phyloP scores from a whole-genome alignment of 1,140 invertebrate species.

The Pemphigus obesinymphae region DNA sequence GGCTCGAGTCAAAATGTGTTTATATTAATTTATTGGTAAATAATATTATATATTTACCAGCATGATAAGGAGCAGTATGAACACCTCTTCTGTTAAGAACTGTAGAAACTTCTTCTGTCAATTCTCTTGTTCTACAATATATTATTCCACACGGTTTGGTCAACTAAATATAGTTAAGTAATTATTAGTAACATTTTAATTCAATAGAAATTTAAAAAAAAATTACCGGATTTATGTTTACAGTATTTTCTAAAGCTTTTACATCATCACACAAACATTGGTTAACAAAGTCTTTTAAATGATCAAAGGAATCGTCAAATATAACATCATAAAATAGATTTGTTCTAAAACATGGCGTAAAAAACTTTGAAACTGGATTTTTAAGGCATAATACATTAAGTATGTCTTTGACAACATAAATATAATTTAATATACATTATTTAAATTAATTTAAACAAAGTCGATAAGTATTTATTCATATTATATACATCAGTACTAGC shows the following conservation, averaged over 20 bases:
- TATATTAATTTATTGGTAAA: too few species aligned
- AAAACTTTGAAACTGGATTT: conserved; percentile 57
- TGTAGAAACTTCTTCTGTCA: conserved; percentile 60
- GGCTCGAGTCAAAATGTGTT: too few species aligned
- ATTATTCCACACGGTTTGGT: conserved; percentile 59
- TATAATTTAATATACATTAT: not conserved
- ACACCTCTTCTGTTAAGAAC: conserved; percentile 56
- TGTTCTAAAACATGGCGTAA: conserved; percentile 60
- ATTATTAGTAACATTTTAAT: not conserved
- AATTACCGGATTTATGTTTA: conserved; percentile 34
- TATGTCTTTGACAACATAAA: conserved; percentile 58
- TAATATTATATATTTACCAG: conserved; percentile 51
- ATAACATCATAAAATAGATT: conserved; percentile 68
- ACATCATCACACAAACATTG: conserved; percentile 52
- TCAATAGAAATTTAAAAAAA: not conserved
- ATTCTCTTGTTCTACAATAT: conserved; percentile 64
- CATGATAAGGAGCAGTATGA: conserved; percentile 61
- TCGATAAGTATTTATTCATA: not conserved
- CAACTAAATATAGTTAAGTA: conserved; percentile 46
- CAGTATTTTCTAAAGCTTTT: conserved; percentile 1
- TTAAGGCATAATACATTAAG: conserved; percentile 55
- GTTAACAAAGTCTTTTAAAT: conserved; percentile 67
- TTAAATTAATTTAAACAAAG: not conserved
- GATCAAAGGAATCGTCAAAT: conserved; percentile 76
- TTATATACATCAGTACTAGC: conserved; percentile 55